Percentiles rank a stretch among this genome's conserved stretches.
These are phyloP conservation scores for Chrysochloris asiatica DNA, from an alignment of 2,113 vertebrate species.

Conservation along the genomic window DNA sequence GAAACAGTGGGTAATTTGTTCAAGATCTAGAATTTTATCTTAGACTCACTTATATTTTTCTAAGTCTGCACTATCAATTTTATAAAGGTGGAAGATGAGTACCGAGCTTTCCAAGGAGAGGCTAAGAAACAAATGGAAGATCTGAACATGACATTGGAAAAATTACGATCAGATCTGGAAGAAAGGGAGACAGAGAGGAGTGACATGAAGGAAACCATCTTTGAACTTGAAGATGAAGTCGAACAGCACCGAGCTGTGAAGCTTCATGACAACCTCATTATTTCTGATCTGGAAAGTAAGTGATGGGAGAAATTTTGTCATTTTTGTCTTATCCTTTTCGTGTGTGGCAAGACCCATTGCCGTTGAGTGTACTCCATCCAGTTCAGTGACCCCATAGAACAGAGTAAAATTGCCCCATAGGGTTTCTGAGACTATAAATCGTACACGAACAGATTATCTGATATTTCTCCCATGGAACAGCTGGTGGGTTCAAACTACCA, in stretches of 20 bases:
- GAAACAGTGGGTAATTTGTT: not conserved
- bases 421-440: too few relatives aligned
- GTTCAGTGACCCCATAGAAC: too few relatives aligned
- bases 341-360: too few relatives aligned
- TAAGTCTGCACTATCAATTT: not conserved
- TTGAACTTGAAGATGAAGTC: constrained; percentile 97
- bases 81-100: constrained; percentile 92
- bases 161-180: constrained; percentile 90
- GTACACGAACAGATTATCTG: too few relatives aligned
- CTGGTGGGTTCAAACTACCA: too few relatives aligned
- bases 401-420: too few relatives aligned
- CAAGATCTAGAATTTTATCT: not conserved
- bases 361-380: too few relatives aligned
- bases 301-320: too few relatives aligned
- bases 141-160: constrained; percentile 90
- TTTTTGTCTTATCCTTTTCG: too few relatives aligned
- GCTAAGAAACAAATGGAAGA: constrained; percentile 93
- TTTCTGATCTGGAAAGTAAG: constrained; percentile 96
- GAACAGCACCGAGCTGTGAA: constrained; percentile 97
- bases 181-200: constrained; percentile 94
- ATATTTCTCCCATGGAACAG: too few relatives aligned
- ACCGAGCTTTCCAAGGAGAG: constrained; percentile 91
- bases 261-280: constrained; percentile 97
- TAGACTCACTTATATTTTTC: not conserved
- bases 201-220: constrained; percentile 98